phyloP scores from a whole-genome alignment of 2,888 invertebrate species.

The Punctoribates punctum region DNA sequence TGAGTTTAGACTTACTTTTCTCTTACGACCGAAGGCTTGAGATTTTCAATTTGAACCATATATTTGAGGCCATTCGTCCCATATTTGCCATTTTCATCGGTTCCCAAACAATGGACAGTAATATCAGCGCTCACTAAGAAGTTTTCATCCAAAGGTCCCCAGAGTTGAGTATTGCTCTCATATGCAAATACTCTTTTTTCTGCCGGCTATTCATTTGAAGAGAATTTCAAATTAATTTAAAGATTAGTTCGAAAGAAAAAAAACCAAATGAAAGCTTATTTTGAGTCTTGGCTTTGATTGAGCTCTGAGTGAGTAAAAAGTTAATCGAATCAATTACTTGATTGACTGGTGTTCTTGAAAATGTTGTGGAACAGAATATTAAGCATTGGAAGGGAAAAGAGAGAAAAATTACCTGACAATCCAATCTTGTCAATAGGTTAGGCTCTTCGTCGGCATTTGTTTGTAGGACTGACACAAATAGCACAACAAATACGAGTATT shows the following conservation, averaged over 20 bases:
- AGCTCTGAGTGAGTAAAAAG: no score
- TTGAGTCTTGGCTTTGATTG: background rate
- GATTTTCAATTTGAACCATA: constrained; percentile 39
- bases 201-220: constrained; percentile 12
- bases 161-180: constrained; percentile 45
- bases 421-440: constrained; percentile 27
- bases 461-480: constrained; percentile 16
- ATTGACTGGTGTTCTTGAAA: background rate
- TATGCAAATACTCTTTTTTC: constrained; percentile 46
- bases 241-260: no score
- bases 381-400: background rate
- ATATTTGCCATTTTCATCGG: constrained; percentile 26
- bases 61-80: constrained; percentile 35
- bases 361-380: background rate
- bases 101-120: constrained; percentile 45
- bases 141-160: constrained; percentile 45
- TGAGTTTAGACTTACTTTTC: constrained; percentile 16
- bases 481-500: background rate
- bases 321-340: background rate
- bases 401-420: constrained; percentile 20
- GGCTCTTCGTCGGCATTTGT: constrained; percentile 20
- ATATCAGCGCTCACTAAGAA: constrained; percentile 44
- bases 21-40: constrained; percentile 23
- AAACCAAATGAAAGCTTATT: background rate
- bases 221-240: background rate